phyloP scores from a whole-genome alignment of 1,140 invertebrate genomes.

The Panagrolaimus sp. region DNA sequence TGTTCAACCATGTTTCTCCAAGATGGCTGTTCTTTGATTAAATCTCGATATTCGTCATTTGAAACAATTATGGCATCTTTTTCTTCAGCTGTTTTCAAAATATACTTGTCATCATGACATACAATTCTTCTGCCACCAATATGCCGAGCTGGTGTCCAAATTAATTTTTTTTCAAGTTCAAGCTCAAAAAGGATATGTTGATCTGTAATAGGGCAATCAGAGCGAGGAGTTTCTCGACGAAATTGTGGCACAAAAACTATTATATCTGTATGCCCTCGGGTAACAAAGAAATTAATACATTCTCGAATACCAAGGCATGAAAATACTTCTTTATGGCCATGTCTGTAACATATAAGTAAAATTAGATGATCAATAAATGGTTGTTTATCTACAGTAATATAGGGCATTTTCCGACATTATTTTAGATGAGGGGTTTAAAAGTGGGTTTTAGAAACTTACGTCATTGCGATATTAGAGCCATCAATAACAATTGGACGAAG shows the following conservation, averaged over 20 bases:
- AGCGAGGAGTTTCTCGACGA: constrained; percentile 78
- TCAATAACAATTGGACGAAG: constrained; percentile 85
- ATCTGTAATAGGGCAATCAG: constrained; percentile 76
- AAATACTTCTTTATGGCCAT: constrained; percentile 88
- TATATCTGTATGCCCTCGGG: constrained; percentile 81
- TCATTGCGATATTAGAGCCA: constrained; percentile 95
- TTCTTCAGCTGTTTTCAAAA: constrained; percentile 80
- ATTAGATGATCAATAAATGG: too few relatives aligned
- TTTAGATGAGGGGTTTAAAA: too few relatives aligned
- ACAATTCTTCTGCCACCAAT: constrained; percentile 78
- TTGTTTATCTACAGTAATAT: too few relatives aligned
- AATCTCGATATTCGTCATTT: constrained; percentile 91
- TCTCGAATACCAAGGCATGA: constrained; percentile 88
- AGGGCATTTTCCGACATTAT: too few relatives aligned
- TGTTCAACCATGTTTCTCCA: constrained; percentile 83
- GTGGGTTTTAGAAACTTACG: constrained; percentile 68
- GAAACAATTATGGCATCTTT: constrained; percentile 89
- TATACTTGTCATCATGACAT: constrained; percentile 92
- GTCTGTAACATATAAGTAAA: constrained; percentile 65
- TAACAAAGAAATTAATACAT: constrained; percentile 82
- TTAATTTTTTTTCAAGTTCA: constrained; percentile 77
- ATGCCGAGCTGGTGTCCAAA: constrained; percentile 86
- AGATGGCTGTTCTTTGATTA: constrained; percentile 77
- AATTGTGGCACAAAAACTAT: constrained; percentile 90
- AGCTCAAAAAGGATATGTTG: constrained; percentile 77